These are phyloP conservation scores for Hirtodrosophila histrioides DNA, from an alignment of 2,888 invertebrate genomes.

Conservation along the genomic window DNA sequence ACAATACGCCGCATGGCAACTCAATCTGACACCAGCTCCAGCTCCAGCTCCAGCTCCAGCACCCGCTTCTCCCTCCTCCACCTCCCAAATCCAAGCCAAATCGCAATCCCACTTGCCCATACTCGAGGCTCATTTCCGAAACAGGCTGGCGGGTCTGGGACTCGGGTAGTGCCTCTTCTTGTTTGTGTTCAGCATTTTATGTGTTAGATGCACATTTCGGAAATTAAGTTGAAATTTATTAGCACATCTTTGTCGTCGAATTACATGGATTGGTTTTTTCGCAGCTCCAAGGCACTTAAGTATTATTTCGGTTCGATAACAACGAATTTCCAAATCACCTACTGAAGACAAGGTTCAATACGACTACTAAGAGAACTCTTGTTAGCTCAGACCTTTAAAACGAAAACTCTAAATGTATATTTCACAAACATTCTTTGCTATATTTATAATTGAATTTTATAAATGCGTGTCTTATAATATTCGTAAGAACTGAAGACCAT, in stretches of 20 bases:
- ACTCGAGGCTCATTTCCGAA: slow-evolving; percentile 55
- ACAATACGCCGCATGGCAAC: slow-evolving; percentile 66
- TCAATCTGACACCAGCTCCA: slow-evolving; percentile 56
- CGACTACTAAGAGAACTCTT: too few species aligned
- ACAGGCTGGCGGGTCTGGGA: slow-evolving; percentile 34
- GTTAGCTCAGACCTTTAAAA: too few species aligned
- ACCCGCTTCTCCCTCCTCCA: background rate
- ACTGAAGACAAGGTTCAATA: too few species aligned
- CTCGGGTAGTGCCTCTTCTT: slow-evolving; percentile 24
- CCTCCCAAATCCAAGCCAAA: background rate
- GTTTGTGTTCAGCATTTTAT: slow-evolving; percentile 68
- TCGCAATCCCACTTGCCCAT: slow-evolving; percentile 38
- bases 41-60: slow-evolving; percentile 5
- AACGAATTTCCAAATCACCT: slow-evolving; percentile 9
- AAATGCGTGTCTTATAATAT: too few species aligned
- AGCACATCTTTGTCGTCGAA: slow-evolving; percentile 79
- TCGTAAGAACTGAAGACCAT: too few species aligned
- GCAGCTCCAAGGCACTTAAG: slow-evolving; percentile 52
- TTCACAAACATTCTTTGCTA: too few species aligned
- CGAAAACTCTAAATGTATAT: too few species aligned
- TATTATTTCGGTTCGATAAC: background rate
- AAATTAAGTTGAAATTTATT: slow-evolving; percentile 80
- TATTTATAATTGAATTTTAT: too few species aligned
- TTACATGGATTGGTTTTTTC: slow-evolving; percentile 75
- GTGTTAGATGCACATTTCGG: slow-evolving; percentile 80